These are phyloP conservation scores for Neodiprion lecontei DNA, from an alignment of 1,140 invertebrate species.

Conservation along the genomic window DNA sequence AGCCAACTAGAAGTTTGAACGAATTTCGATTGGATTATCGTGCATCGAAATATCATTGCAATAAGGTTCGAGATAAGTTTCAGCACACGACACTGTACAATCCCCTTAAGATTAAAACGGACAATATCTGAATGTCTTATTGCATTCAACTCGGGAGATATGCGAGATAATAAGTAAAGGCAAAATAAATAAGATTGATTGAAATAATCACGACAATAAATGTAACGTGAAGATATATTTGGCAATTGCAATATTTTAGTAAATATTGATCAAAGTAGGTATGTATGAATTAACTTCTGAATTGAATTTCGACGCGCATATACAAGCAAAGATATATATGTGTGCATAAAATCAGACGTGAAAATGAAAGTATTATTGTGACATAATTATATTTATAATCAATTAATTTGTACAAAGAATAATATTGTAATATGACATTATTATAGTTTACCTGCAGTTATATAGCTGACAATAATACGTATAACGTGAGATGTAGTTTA, in stretches of 20 bases:
- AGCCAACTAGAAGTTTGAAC: too few relatives aligned
- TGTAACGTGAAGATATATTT: not conserved
- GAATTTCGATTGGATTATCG: too few relatives aligned
- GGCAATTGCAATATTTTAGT: not conserved
- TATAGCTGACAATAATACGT: not conserved
- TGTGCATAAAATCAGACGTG: too few relatives aligned
- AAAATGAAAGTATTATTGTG: too few relatives aligned
- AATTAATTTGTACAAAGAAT: not conserved
- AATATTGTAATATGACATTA: not conserved
- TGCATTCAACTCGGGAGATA: not conserved
- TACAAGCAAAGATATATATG: not conserved
- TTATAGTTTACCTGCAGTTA: too few relatives aligned
- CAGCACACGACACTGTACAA: too few relatives aligned
- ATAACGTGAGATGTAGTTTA: not conserved
- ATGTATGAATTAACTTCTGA: too few relatives aligned
- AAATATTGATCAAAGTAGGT: too few relatives aligned
- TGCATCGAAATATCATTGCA: too few relatives aligned
- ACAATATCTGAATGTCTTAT: constrained; percentile 3
- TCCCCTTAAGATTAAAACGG: not conserved
- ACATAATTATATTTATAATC: not conserved
- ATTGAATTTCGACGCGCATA: not conserved
- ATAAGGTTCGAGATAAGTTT: too few relatives aligned
- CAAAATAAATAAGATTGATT: not conserved
- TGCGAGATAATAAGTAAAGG: not conserved
- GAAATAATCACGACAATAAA: constrained; percentile 5